phyloP scores from a whole-genome alignment of 2,888 invertebrate genomes.

The Stenoptilia bipunctidactyla region DNA sequence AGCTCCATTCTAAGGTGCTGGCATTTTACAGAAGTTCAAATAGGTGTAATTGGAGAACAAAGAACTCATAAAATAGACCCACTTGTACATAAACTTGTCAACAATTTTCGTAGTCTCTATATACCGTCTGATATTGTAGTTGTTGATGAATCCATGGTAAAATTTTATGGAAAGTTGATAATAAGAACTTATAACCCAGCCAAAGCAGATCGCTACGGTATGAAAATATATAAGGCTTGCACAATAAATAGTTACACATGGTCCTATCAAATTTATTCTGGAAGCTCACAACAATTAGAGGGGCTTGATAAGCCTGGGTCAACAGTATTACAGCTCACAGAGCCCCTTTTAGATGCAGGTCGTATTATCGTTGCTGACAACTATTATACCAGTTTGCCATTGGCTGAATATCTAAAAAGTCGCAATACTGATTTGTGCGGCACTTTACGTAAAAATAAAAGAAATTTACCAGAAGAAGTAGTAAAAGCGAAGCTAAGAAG shows the following conservation, averaged over 20 bases:
- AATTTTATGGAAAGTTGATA: constrained; percentile 5
- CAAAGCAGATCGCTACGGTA: too few relatives aligned
- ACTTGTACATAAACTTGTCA: constrained; percentile 14
- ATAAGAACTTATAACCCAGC: constrained; percentile 5
- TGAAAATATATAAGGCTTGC: too few relatives aligned
- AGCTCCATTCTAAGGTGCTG: constrained; percentile 14
- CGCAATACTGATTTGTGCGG: too few relatives aligned
- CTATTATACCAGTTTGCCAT: constrained; percentile 3
- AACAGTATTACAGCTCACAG: too few relatives aligned
- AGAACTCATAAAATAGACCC: constrained; percentile 17
- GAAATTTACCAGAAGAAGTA: too few relatives aligned
- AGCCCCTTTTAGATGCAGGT: too few relatives aligned
- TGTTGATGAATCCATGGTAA: constrained; percentile 5
- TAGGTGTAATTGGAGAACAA: constrained; percentile 9
- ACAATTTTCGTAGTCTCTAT: constrained; percentile 11
- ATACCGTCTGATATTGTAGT: constrained; percentile 3
- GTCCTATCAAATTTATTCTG: too few relatives aligned
- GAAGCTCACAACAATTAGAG: too few relatives aligned
- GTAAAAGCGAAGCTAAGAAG: constrained; percentile 5
- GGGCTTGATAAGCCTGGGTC: too few relatives aligned
- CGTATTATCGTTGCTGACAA: constrained; percentile 8
- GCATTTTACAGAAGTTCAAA: constrained; percentile 19
- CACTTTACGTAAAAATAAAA: too few relatives aligned
- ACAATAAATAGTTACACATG: too few relatives aligned
- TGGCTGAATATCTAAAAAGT: too few relatives aligned